Percentiles rank a stretch among this genome's conserved stretches.
phyloP scores from a whole-genome alignment of 2,113 vertebrate genomes.

The Shinisaurus crocodilurus region DNA sequence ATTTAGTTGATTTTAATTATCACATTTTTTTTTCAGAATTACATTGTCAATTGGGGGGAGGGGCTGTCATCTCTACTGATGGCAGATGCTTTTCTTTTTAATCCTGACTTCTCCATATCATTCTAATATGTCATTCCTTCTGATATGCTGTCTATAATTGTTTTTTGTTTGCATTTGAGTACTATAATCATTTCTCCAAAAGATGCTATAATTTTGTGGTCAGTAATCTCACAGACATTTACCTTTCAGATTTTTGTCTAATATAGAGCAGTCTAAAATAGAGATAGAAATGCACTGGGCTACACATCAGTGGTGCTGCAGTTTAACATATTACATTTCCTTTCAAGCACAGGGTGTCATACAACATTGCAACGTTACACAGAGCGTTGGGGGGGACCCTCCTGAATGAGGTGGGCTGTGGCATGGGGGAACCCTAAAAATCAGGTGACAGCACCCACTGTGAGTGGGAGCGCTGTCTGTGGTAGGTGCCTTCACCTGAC shows the following conservation, averaged over 20 bases:
- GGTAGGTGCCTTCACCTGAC: too few relatives aligned
- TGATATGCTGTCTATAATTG: background rate
- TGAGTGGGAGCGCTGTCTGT: too few relatives aligned
- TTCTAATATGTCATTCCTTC: conserved; percentile 8
- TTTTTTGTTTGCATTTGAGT: background rate
- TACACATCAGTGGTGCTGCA: background rate
- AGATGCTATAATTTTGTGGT: background rate
- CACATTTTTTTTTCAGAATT: background rate
- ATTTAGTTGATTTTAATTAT: conserved; percentile 12
- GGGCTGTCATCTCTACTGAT: background rate
- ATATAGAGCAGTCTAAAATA: background rate
- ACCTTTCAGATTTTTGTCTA: too few relatives aligned
- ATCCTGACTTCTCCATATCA: background rate
- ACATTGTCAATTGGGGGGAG: background rate
- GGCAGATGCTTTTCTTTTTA: conserved; percentile 41
- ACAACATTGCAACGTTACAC: background rate
- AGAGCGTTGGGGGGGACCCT: background rate
- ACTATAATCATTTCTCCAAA: background rate
- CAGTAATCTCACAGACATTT: background rate
- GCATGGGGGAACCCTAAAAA: background rate
- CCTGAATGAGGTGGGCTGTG: background rate
- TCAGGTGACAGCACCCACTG: too few relatives aligned
- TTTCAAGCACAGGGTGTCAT: background rate
- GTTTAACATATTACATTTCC: background rate
- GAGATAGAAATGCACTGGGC: background rate